These are phyloP conservation scores for Ochotona curzoniae DNA, from an alignment of 2,113 vertebrate species.

Conservation along the genomic window DNA sequence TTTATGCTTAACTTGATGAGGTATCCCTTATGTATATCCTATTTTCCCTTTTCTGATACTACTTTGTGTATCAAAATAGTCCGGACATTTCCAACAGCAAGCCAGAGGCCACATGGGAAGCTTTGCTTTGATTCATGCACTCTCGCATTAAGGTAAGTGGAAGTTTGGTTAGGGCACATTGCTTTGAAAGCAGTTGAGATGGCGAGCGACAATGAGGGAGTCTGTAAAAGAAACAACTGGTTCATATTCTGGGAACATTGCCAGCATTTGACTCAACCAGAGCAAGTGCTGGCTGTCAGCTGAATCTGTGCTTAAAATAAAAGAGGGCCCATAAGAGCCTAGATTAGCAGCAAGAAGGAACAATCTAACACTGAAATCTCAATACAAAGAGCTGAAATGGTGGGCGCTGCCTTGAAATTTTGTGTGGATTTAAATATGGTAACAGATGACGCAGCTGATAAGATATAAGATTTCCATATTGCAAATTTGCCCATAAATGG, in stretches of 20 bases:
- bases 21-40: neutral
- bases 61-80: neutral
- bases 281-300: slow-evolving; percentile 81
- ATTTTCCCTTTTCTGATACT: neutral
- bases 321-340: slow-evolving; percentile 71
- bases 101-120: slow-evolving; percentile 21
- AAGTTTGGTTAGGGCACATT: slow-evolving; percentile 69
- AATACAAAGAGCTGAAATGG: slow-evolving; percentile 52
- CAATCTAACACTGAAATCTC: slow-evolving; percentile 53
- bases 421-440: slow-evolving; percentile 28
- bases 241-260: slow-evolving; percentile 79
- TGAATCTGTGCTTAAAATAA: slow-evolving; percentile 77
- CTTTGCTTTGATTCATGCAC: slow-evolving; percentile 56
- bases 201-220: slow-evolving; percentile 73
- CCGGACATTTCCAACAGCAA: slow-evolving; percentile 57
- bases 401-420: slow-evolving; percentile 17
- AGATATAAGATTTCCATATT: neutral
- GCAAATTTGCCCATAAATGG: neutral
- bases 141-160: slow-evolving; percentile 72
- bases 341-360: slow-evolving; percentile 68
- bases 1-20: neutral
- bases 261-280: slow-evolving; percentile 78
- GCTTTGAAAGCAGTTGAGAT: slow-evolving; percentile 71
- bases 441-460: slow-evolving; percentile 27
- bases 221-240: slow-evolving; percentile 79